Evolutionary conservation across 2,113 vertebrate species (phyloP), one percentile per base, ranked within the genome.

Genomic region (Crotophaga sulcirostris): DNA sequence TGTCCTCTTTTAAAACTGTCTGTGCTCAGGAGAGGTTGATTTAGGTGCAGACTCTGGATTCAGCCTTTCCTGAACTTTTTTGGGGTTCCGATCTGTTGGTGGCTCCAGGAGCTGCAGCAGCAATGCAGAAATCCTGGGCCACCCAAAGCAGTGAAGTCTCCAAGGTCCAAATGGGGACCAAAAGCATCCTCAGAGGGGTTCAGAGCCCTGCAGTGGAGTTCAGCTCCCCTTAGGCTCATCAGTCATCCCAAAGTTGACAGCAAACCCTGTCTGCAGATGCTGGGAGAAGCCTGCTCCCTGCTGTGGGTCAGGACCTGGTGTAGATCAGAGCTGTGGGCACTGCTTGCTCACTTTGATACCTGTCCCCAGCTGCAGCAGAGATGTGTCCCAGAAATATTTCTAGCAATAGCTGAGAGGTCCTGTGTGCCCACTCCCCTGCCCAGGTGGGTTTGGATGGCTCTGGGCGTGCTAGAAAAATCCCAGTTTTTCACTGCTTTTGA

Each of bases 401-500:
- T 2, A 33, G 44, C 60, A n/a, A 7, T 10, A 67, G 33, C 44
- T 36, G 26, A 5, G 38, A 13, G 9, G 29, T 40, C 18, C 25
- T 11, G 2, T 3, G 8, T 44, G 20, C 56, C 67, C 26, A 10
- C 36, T 47, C 38, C 64, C 21, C 60, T 55, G 9, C 51, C 45
- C 9, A 0, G 29, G 16, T 1, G 40, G 75, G 38, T 59, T 87
- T 63, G 67, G 60, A 21, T 42, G 0, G 0, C 31, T 58, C 44
- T 17, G 18, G 59, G 42, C 6, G 2, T 10, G 31, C 31, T 20
- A 29, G 33, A 13, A 33, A 51, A 45, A 10, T 16, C 45, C 63
- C 64, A 16, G 13, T n/a, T n/a, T n/a, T n/a, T n/a, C n/a, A n/a
- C n/a, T n/a, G 59, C 28, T 42, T 31, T 40, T 33, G 36, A 55